Evolutionary conservation across 2,113 vertebrate genomes (phyloP).

Genomic region (Propithecus coquereli): DNA sequence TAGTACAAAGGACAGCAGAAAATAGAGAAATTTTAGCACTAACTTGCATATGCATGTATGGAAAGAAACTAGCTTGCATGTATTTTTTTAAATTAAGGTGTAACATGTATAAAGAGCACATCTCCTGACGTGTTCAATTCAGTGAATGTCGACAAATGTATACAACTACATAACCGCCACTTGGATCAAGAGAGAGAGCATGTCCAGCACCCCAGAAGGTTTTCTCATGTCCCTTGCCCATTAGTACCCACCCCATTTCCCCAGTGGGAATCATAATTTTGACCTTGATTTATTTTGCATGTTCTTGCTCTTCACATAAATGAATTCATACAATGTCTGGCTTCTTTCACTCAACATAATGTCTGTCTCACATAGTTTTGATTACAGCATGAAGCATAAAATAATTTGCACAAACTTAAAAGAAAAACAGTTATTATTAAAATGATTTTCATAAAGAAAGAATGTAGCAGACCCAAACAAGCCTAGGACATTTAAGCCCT

Average conservation of each 20-base stretch:
- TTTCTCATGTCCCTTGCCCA: neutral
- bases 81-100: neutral
- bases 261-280: neutral
- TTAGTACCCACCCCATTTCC: neutral
- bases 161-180: accelerated
- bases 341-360: constrained; percentile 45
- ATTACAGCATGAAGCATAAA: constrained; percentile 31
- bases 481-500: neutral
- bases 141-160: neutral
- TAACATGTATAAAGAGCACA: neutral
- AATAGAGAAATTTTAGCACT: neutral
- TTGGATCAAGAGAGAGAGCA: neutral
- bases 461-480: neutral
- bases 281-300: constrained; percentile 7
- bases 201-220: neutral
- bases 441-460: constrained; percentile 14
- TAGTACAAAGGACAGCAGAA: neutral
- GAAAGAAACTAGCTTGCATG: neutral
- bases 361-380: constrained; percentile 44
- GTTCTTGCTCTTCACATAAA: neutral
- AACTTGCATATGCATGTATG: neutral
- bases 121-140: neutral
- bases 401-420: constrained; percentile 38
- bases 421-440: neutral
- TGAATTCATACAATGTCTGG: constrained; percentile 45